Evolutionary conservation across 35 echinoderm and acorn worm genomes (phyloP).

Genomic region (Stichopus chloronotus): DNA sequence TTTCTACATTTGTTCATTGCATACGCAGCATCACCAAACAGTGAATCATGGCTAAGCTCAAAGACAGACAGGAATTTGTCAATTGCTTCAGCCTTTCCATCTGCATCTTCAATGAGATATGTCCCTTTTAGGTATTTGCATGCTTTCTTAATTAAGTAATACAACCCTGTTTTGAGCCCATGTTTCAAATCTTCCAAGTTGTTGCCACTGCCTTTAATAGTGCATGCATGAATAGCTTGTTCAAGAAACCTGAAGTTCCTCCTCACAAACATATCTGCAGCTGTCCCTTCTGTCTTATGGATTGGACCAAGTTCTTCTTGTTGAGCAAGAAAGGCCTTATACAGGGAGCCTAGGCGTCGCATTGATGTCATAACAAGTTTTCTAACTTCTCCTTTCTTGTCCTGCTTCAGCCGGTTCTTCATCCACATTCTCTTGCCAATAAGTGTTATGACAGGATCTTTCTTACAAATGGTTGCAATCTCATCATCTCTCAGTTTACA

Average conservation of each 20-base stretch:
- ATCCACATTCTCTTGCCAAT: constrained; percentile 42
- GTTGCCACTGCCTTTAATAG: constrained; percentile 3
- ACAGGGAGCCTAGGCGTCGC: constrained; percentile 36
- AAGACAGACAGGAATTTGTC: constrained; percentile 67
- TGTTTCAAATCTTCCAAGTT: constrained; percentile 10
- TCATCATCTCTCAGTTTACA: constrained; percentile 49
- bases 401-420: constrained; percentile 31
- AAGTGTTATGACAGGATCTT: constrained; percentile 3
- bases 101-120: constrained; percentile 59
- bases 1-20: constrained; percentile 54
- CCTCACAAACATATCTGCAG: constrained; percentile 54
- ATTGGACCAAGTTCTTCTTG: constrained; percentile 36
- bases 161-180: constrained; percentile 49
- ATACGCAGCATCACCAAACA: constrained; percentile 79
- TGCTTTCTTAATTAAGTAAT: constrained; percentile 44
- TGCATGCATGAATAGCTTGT: constrained; percentile 31
- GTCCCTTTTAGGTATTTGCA: constrained; percentile 36
- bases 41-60: constrained; percentile 61
- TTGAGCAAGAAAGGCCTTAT: constrained; percentile 28
- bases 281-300: constrained; percentile 4
- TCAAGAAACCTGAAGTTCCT: constrained; percentile 52
- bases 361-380: constrained; percentile 54
- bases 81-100: constrained; percentile 57
- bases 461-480: constrained; percentile 25
- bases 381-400: constrained; percentile 45